Evolutionary conservation across 2,113 vertebrate species (phyloP), one percentile per base, ranked within the genome.

Genomic region (Zosterops hypoxanthus): DNA sequence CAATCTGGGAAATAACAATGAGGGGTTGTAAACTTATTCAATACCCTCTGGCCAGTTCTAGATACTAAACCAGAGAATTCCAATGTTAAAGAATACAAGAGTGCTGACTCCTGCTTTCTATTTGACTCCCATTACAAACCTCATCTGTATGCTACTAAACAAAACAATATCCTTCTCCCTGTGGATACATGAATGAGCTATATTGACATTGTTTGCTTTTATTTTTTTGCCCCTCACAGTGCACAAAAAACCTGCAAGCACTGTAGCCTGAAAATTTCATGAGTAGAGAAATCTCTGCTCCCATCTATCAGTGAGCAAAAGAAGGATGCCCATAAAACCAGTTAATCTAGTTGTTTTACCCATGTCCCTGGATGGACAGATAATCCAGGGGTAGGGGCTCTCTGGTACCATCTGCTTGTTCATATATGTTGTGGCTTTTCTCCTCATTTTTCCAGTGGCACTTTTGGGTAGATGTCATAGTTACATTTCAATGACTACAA

Each of bases 101-200:
- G 64, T 55, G 71, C 78, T 77, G 78, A 83, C 75, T 95, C 70
- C 87, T 90, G 82, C 55, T 88, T 96, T 91, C 60, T 69, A 90
- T 86, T 78, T 93, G 68, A 71, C 44, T 95, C 63, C 34, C 75
- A 78, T 78, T 83, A 73, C 56, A 92, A 89, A 75, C 46, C 41
- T 91, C 28, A 82, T 92, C 86, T 91, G 49, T 65, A 57, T 69
- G 86, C 73, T 53, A 50, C 81, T 69, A 88, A 94, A 61, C 52
- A 79, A 82, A 93, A 83, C 71, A 94, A 88, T 82, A 57, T 34
- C 57, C 59, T 90, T 90, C 66, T 83, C 88, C 82, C 88, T 69
- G 41, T 20, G 75, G 85, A 80, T 42, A 65, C 46, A 55, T 39
- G 59, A 90, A 60, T 33, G 55, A 88, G 39, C 61, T 90, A 24